These are phyloP conservation scores for Ferrisia virgata DNA, from an alignment of 2,888 invertebrate species.

Conservation along the genomic window DNA sequence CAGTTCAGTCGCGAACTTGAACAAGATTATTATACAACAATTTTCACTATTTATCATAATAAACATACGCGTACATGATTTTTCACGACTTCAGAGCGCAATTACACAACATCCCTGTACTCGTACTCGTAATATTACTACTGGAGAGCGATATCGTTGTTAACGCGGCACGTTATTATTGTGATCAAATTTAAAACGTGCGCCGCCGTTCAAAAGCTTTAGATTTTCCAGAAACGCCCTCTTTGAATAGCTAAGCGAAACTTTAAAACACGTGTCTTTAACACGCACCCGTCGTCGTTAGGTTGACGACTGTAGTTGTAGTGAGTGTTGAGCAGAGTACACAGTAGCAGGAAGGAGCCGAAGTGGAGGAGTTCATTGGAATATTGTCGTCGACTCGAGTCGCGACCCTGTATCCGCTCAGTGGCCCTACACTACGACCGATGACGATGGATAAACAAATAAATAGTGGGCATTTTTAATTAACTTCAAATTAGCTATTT, in stretches of 20 bases:
- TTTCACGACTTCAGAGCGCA: background rate
- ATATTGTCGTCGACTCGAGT: background rate
- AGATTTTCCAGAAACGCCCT: constrained; percentile 17
- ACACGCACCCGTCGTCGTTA: background rate
- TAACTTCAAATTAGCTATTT: constrained; percentile 28
- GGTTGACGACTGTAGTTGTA: background rate
- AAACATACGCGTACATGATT: background rate
- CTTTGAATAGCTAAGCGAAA: constrained; percentile 2
- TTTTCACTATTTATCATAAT: constrained; percentile 26
- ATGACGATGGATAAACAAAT: background rate
- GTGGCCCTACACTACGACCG: background rate
- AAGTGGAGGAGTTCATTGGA: background rate
- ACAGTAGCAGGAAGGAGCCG: background rate
- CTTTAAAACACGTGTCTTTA: constrained; percentile 18
- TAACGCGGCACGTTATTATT: background rate
- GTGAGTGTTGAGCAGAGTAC: background rate
- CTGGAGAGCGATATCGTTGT: background rate
- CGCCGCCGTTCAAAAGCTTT: background rate
- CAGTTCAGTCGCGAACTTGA: background rate
- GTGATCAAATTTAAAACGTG: background rate
- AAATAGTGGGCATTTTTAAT: constrained; percentile 20
- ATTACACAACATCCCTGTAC: constrained; percentile 2
- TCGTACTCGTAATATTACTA: background rate
- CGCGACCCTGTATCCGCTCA: background rate
- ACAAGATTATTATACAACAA: background rate